Evolutionary conservation across 2,888 invertebrate species (phyloP).

Genomic region (Stenchaetothrips biformis): DNA sequence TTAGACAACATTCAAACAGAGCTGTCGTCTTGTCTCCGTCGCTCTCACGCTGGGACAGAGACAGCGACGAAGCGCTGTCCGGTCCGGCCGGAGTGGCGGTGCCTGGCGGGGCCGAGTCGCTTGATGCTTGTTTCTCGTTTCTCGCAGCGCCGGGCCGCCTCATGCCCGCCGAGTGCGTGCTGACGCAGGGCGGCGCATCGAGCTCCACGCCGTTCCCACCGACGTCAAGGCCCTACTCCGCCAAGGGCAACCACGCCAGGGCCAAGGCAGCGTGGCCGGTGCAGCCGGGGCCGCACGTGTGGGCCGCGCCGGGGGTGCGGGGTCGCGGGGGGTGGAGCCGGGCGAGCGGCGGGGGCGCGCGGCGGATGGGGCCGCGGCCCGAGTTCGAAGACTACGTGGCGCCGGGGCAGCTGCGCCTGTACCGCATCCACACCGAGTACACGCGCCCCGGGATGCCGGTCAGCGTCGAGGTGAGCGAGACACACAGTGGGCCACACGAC

Average conservation of each 20-base stretch:
- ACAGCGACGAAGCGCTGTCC: too few species aligned
- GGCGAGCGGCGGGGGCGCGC: not conserved
- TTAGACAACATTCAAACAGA: too few species aligned
- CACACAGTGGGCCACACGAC: too few species aligned
- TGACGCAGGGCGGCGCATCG: not conserved
- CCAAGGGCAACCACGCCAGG: not conserved
- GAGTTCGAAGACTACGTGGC: constrained; percentile 26
- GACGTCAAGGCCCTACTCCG: not conserved
- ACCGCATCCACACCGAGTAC: constrained; percentile 26
- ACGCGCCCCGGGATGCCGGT: not conserved
- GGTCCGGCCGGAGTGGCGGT: too few species aligned
- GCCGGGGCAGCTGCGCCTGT: not conserved
- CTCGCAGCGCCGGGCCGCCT: not conserved
- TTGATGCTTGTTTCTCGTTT: not conserved
- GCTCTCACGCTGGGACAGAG: not conserved
- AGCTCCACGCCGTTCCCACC: not conserved
- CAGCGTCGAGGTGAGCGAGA: constrained; percentile 22
- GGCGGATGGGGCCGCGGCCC: not conserved
- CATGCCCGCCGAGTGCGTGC: not conserved
- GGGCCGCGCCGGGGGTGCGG: constrained; percentile 1
- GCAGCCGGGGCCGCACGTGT: not conserved
- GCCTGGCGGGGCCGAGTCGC: not conserved
- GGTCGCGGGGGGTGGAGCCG: not conserved
- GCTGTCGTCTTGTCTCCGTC: not conserved
- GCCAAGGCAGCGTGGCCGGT: not conserved